A percentile compares a stretch with the other conserved stretches of the same genome.
These are phyloP conservation scores for Alloplasta piceator DNA, from an alignment of 2,888 invertebrate genomes.

Conservation along the genomic window DNA sequence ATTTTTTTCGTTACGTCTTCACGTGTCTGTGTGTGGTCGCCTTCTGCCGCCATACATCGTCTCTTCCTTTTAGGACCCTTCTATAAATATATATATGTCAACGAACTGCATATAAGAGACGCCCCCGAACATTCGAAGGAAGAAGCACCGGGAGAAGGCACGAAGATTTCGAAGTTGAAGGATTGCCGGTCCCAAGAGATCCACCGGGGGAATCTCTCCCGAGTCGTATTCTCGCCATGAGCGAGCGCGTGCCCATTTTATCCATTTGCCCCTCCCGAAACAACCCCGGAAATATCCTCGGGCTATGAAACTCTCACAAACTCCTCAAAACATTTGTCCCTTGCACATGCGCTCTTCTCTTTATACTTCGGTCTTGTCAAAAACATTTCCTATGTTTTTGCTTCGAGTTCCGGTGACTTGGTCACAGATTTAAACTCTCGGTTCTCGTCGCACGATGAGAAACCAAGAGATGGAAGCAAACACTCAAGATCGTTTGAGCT, in stretches of 20 bases:
- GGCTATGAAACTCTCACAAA: conserved; percentile 31
- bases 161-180: conserved; percentile 71
- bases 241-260: conserved; percentile 21
- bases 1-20: neutral
- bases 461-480: neutral
- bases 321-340: conserved; percentile 53
- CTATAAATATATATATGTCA: conserved; percentile 26
- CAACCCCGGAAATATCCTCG: conserved; percentile 59
- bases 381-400: conserved; percentile 30
- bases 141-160: conserved; percentile 36
- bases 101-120: conserved; percentile 57
- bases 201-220: conserved; percentile 62
- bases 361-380: neutral
- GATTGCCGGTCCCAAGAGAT: conserved; percentile 72
- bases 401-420: neutral
- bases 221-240: conserved; percentile 46
- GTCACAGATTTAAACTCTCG: neutral
- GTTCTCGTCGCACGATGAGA: no score
- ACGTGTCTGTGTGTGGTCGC: conserved; percentile 31
- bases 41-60: conserved; percentile 50
- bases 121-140: conserved; percentile 44
- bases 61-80: conserved; percentile 34
- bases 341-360: conserved; percentile 37
- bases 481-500: neutral
- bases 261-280: conserved; percentile 46